Percentiles rank a stretch among this genome's conserved stretches.
Evolutionary conservation across 1,140 invertebrate genomes (phyloP).

Genomic region (Colletes gigas): DNA sequence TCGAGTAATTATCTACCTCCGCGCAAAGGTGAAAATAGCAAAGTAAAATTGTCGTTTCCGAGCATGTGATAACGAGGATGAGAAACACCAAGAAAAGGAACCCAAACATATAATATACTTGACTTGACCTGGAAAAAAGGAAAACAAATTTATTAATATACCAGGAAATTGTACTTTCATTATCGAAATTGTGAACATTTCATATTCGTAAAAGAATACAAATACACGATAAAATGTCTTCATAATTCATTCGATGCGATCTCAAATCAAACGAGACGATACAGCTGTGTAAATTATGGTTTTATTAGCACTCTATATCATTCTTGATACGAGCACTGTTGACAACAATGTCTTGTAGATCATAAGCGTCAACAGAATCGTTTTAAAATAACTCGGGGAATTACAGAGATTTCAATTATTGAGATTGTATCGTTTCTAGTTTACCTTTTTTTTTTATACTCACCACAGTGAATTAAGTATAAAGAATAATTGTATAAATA

Average conservation of each 20-base stretch:
- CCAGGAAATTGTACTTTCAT: too few relatives aligned
- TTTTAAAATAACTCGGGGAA: too few relatives aligned
- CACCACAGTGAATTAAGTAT: constrained; percentile 99
- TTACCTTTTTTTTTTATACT: constrained; percentile 2
- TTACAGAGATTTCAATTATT: too few relatives aligned
- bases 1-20: constrained; percentile 87
- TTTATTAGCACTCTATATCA: not conserved
- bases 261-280: too few relatives aligned
- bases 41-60: constrained; percentile 98
- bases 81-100: constrained; percentile 98
- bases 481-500: constrained; percentile 99
- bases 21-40: constrained; percentile 99
- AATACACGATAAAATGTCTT: too few relatives aligned
- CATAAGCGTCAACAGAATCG: too few relatives aligned
- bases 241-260: too few relatives aligned
- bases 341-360: too few relatives aligned
- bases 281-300: not conserved
- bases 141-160: not conserved
- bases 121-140: constrained; percentile 83
- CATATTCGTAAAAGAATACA: too few relatives aligned
- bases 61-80: constrained; percentile 98
- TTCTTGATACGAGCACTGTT: not conserved
- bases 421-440: too few relatives aligned
- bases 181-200: too few relatives aligned
- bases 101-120: constrained; percentile 99